Evolutionary conservation across 2,113 vertebrate species (phyloP).

Genomic region (Alethe castanea): DNA sequence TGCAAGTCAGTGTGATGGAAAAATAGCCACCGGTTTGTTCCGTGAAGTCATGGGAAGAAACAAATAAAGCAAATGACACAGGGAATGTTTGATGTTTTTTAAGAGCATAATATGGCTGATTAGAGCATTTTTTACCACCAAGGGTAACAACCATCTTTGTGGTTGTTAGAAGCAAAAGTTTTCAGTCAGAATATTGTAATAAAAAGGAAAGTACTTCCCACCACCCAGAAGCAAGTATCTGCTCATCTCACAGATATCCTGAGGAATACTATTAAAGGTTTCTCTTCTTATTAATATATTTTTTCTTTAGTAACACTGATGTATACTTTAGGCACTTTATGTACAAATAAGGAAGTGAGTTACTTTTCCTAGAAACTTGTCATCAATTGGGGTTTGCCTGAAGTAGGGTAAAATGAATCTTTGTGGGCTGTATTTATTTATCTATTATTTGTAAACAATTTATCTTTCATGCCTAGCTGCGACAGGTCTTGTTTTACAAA

Average conservation of each 20-base stretch:
- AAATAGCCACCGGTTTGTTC: not conserved
- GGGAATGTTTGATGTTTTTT: not conserved
- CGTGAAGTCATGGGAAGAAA: not conserved
- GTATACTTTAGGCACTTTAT: not conserved
- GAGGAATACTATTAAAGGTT: not conserved
- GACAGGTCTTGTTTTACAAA: not conserved
- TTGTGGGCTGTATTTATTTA: not conserved
- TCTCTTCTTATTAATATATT: not conserved
- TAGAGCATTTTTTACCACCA: not conserved
- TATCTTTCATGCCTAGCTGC: not conserved
- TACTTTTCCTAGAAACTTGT: not conserved
- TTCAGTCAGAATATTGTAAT: not conserved
- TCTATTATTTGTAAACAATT: not conserved
- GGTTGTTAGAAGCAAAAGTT: not conserved
- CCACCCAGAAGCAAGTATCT: not conserved
- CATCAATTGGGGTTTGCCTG: not conserved
- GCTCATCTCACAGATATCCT: not conserved
- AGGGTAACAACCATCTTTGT: not conserved
- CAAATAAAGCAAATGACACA: slow-evolving; percentile 12
- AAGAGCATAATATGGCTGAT: not conserved
- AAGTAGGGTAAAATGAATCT: not conserved
- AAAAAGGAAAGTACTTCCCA: slow-evolving; percentile 2
- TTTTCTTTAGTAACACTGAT: not conserved
- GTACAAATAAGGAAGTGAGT: not conserved
- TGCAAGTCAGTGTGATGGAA: not conserved